Percentiles rank a stretch among this genome's conserved stretches.
Evolutionary conservation across 1,140 invertebrate species (phyloP).

Genomic region (Luehdorfia chinensis): DNA sequence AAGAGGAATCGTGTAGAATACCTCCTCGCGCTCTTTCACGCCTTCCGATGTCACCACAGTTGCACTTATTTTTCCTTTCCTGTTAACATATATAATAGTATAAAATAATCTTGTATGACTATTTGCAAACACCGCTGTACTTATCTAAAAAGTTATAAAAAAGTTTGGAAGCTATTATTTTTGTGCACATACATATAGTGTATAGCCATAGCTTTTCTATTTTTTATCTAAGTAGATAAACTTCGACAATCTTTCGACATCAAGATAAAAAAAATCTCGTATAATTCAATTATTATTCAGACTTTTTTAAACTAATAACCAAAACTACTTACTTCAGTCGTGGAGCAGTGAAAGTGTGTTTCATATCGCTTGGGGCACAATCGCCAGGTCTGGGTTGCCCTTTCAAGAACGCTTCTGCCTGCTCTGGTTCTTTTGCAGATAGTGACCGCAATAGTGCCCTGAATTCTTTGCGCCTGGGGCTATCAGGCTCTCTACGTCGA

Average conservation of each 20-base stretch:
- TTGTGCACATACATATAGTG: too few species aligned
- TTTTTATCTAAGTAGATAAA: too few species aligned
- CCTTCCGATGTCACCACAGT: conserved; percentile 52
- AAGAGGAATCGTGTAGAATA: conserved; percentile 73
- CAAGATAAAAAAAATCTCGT: too few species aligned
- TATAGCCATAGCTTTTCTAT: too few species aligned
- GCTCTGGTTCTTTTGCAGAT: conserved; percentile 68
- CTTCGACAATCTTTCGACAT: too few species aligned
- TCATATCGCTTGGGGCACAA: conserved; percentile 66
- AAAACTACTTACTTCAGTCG: conserved; percentile 59
- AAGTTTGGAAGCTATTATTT: too few species aligned
- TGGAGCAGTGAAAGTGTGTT: conserved; percentile 63
- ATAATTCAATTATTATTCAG: too few species aligned
- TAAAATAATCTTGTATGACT: too few species aligned
- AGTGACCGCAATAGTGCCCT: conserved; percentile 71
- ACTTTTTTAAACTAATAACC: too few species aligned
- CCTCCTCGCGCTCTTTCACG: conserved; percentile 61
- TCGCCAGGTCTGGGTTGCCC: conserved; percentile 73
- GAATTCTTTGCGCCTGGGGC: conserved; percentile 69
- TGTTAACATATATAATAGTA: conserved; percentile 24
- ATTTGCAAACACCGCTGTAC: too few species aligned
- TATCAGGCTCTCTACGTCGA: conserved; percentile 55
- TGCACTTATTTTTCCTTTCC: conserved; percentile 62
- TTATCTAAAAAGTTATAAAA: too few species aligned
- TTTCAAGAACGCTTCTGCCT: conserved; percentile 70